Evolutionary conservation across 2,888 invertebrate species (phyloP), one percentile per base, ranked within the genome.

Genomic region (Plebejus anna): DNA sequence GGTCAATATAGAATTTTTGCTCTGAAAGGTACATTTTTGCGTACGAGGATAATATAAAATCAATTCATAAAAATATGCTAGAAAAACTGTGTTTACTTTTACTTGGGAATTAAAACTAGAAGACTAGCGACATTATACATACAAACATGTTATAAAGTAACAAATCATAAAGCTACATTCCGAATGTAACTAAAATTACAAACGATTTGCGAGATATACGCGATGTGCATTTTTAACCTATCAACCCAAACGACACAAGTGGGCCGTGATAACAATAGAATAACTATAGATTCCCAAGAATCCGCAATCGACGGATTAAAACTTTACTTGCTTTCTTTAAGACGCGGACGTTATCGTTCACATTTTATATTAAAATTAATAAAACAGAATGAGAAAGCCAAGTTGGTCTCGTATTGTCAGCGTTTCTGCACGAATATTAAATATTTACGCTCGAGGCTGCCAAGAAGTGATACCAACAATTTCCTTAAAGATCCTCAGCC

Each of bases 381-480:
- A 55, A 55, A 55, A 16, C 55, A 73, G 32, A 73, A 73, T 73
- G 55, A 16, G 32, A 72, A 51, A 73, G 51, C 73, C 55, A 73
- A 73, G 73, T 73, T 47, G 73, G 73, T 73, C 73, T 73, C 32
- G 73, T 73, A 73, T 73, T 73, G 73, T 73, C 73, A 73, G 73
- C 73, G 51, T 73, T 73, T 73, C 73, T 55, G 28, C 55, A 73
- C 51, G 73, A 73, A 73, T 55, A 73, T 73, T 73, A 73, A 73
- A 73, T 73, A 73, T 73, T 73, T 73, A 73, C 73, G 55, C 55
- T 73, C 16, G 51, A 51, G 73, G 55, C 73, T 73, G 73, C 73
- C 73, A 73, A 73, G 73, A 55, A 73, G 73, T 55, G 73, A 73
- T 73, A 73, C 73, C 73, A 73, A 73, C 73, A 73, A 73, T 73